phyloP scores from a whole-genome alignment of 1,140 invertebrate genomes.

The Coenobita brevimanus region DNA sequence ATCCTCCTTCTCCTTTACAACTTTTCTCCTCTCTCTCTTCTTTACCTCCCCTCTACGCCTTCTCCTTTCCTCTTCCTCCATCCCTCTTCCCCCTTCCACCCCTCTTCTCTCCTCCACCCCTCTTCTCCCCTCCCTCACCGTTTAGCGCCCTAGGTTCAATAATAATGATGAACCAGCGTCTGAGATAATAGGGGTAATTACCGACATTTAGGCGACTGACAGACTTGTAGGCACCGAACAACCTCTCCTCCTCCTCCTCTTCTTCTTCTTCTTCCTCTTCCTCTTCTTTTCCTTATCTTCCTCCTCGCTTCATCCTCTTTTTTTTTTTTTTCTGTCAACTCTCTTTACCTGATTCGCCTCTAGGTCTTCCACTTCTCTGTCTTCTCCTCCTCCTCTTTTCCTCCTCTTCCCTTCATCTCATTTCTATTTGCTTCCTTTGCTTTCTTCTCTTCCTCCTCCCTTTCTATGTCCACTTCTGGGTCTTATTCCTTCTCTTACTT shows the following conservation, averaged over 20 bases:
- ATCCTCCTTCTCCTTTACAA: no score
- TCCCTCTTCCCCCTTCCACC: no score
- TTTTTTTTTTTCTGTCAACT: neutral
- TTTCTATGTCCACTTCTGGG: neutral
- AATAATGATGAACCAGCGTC: no score
- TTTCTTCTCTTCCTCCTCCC: neutral
- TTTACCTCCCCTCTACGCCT: neutral
- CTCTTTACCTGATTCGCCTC: neutral
- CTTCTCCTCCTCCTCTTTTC: neutral
- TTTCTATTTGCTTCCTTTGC: neutral
- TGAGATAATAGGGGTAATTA: no score
- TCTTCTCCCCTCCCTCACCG: no score
- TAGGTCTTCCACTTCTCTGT: neutral
- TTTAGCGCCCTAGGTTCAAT: no score
- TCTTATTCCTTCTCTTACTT: neutral
- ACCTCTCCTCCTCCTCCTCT: neutral
- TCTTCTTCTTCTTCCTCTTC: neutral
- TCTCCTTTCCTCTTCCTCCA: neutral
- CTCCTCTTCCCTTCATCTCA: no score
- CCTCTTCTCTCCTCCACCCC: neutral
- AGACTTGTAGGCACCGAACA: no score
- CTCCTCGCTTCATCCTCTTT: neutral
- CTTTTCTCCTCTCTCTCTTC: neutral
- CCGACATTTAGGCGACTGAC: no score
- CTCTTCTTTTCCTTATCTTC: neutral